Evolutionary conservation across 2,797 vertebrate genomes (phyloP), one percentile per base, ranked within the genome.

Genomic region (Hemibagrus guttatus): DNA sequence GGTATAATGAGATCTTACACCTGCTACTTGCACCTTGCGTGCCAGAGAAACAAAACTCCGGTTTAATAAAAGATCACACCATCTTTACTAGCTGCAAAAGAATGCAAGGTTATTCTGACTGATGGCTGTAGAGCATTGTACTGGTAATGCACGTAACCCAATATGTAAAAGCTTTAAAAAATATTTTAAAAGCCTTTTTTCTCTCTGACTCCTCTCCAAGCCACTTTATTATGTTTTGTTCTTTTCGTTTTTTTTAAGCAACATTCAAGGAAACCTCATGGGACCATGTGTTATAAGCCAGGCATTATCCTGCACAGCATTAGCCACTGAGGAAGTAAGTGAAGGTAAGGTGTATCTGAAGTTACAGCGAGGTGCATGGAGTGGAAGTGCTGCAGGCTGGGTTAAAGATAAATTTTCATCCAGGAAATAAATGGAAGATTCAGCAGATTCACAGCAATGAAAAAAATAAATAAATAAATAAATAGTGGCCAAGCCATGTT

Each of bases 1-100:
- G 90, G 71, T 81, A 91, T 94, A 94, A 94, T 93, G 92, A 95
- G 92, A 87, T 87, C 81, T 92, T 93, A 91, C 94, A 95, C 93
- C 93, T 95, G 94, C 91, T 93, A 87, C 92, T 87, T 86, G 86
- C 87, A 88, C 90, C 92, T 90, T 90, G 85, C 88, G 89, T 89
- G 91, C 83, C 91, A 91, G 90, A 89, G 84, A 90, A 93, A 93
- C 93, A 91, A 94, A 95, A 93, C 89, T 91, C 88, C 85, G 92
- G 91, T 93, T 93, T 92, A 94, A 93, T 92, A 93, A 93, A 92
- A 90, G 90, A 93, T 93, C 92, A 87, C 84, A 68, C 64, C 86
- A 88, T 84, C 87, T 93, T 92, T 91, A 92, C 88, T 46, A 87
- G 87, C 12, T 86, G 66, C 42, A 86, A 63, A 59, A 23, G 19